Evolutionary conservation across 2,888 invertebrate species (phyloP).

Genomic region (Rhodophaea formosa): DNA sequence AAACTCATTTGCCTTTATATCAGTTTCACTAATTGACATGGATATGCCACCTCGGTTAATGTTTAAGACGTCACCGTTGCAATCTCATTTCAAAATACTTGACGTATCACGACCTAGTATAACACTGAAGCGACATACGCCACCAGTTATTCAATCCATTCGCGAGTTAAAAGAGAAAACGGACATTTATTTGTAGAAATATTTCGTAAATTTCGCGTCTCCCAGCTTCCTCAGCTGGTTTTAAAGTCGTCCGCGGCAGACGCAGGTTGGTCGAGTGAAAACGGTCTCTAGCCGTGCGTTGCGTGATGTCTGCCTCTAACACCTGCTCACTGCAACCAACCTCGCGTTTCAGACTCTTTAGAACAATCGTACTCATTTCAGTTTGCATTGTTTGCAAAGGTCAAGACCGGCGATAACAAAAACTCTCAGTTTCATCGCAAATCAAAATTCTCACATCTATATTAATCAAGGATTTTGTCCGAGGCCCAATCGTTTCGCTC

Average conservation of each 20-base stretch:
- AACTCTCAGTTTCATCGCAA: constrained; percentile 38
- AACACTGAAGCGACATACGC: constrained; percentile 11
- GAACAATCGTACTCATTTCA: constrained; percentile 45
- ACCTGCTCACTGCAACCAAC: constrained; percentile 60
- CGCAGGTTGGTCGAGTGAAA: constrained; percentile 63
- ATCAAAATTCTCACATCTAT: constrained; percentile 39
- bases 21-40: constrained; percentile 17
- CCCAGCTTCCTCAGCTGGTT: constrained; percentile 48
- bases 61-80: constrained; percentile 11
- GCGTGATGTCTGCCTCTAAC: constrained; percentile 62
- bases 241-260: constrained; percentile 51
- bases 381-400: constrained; percentile 57
- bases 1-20: constrained; percentile 14
- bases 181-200: constrained; percentile 64
- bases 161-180: constrained; percentile 61
- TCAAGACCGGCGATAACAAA: constrained; percentile 56
- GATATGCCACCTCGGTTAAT: constrained; percentile 1
- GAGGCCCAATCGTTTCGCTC: constrained; percentile 39
- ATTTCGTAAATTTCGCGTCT: constrained; percentile 60
- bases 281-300: constrained; percentile 53
- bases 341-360: constrained; percentile 50
- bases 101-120: neutral
- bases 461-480: constrained; percentile 44
- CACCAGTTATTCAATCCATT: constrained; percentile 41
- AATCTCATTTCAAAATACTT: constrained; percentile 1